Evolutionary conservation across 2,113 vertebrate species (phyloP).

Genomic region (Chionodraco myersi): DNA sequence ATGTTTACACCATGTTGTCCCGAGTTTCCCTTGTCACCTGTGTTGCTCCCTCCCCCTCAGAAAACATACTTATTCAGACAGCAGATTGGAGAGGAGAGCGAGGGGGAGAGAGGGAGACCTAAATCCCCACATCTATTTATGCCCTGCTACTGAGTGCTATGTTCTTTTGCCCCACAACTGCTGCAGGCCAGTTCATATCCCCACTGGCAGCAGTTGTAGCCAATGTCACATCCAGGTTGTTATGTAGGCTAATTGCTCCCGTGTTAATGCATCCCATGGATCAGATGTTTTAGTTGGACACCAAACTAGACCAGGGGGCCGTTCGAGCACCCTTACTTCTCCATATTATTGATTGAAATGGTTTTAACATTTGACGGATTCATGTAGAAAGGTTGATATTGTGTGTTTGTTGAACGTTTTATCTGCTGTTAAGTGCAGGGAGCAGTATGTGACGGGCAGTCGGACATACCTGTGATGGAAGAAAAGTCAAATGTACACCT

Average conservation of each 20-base stretch:
- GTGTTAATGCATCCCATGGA: slow-evolving; percentile 59
- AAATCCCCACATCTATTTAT: slow-evolving; percentile 80
- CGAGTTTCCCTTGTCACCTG: slow-evolving; percentile 72
- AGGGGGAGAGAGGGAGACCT: slow-evolving; percentile 70
- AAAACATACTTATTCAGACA: slow-evolving; percentile 62
- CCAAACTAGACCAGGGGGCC: slow-evolving; percentile 35
- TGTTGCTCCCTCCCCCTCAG: slow-evolving; percentile 38
- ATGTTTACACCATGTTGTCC: slow-evolving; percentile 44
- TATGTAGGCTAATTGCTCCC: slow-evolving; percentile 73
- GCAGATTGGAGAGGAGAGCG: slow-evolving; percentile 68
- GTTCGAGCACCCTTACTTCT: not conserved
- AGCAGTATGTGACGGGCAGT: not conserved
- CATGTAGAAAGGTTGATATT: not conserved
- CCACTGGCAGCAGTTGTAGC: slow-evolving; percentile 53
- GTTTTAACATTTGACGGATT: slow-evolving; percentile 4
- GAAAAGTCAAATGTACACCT: not conserved
- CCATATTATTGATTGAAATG: slow-evolving; percentile 14
- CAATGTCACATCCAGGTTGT: slow-evolving; percentile 64
- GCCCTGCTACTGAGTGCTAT: slow-evolving; percentile 64
- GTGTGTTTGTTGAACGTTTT: not conserved
- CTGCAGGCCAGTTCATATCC: slow-evolving; percentile 50
- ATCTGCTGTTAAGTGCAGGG: not conserved
- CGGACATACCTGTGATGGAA: not conserved
- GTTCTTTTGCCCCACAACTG: slow-evolving; percentile 70
- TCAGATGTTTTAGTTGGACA: slow-evolving; percentile 39